These are phyloP conservation scores for Drosophila cognata DNA, from an alignment of 2,888 invertebrate species.

Conservation along the genomic window DNA sequence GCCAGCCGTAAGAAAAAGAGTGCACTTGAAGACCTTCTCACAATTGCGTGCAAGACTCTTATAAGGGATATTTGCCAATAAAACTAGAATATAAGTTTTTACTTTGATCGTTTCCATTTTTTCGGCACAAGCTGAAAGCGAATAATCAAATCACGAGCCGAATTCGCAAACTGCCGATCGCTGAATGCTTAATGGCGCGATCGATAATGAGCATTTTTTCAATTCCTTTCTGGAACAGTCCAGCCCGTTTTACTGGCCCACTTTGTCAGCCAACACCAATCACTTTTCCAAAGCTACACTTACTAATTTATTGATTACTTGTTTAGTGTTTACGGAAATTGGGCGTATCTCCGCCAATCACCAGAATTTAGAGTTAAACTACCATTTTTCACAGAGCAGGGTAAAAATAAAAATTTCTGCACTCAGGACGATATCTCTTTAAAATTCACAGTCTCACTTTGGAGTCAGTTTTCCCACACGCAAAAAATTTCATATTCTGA, in stretches of 20 bases:
- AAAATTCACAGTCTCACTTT: background rate
- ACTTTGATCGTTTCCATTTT: background rate
- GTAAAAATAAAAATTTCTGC: background rate
- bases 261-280: background rate
- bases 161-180: background rate
- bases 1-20: too few species aligned
- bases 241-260: background rate
- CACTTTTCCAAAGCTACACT: background rate
- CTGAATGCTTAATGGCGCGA: background rate
- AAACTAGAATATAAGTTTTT: background rate
- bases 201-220: background rate
- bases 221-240: background rate
- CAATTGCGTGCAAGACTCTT: too few species aligned
- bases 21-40: too few species aligned
- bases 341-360: background rate
- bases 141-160: background rate
- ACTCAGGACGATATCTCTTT: background rate
- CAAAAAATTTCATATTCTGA: background rate
- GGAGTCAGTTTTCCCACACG: background rate
- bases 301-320: slow-evolving; percentile 7
- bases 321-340: background rate
- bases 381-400: background rate
- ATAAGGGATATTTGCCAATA: too few species aligned
- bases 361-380: background rate
- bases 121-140: background rate